phyloP scores from a whole-genome alignment of 2,888 invertebrate species.

The Fabriciana adippe region DNA sequence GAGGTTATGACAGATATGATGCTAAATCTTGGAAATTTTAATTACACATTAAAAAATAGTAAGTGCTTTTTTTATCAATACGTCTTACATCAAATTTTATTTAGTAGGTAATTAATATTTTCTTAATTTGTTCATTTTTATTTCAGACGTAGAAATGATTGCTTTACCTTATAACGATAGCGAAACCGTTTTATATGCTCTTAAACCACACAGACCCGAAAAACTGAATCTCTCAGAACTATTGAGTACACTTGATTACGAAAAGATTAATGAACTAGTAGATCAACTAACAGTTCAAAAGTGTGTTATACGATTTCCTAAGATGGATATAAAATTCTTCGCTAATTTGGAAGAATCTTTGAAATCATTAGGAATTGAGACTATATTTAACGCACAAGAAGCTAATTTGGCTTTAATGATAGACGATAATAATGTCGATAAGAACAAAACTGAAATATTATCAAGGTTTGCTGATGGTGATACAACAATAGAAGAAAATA shows the following conservation, averaged over 20 bases:
- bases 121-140: slow-evolving; percentile 7
- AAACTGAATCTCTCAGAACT: slow-evolving; percentile 70
- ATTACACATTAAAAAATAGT: slow-evolving; percentile 60
- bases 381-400: slow-evolving; percentile 82
- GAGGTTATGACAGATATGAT: slow-evolving; percentile 83
- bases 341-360: slow-evolving; percentile 81
- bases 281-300: slow-evolving; percentile 66
- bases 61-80: slow-evolving; percentile 31
- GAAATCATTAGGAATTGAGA: slow-evolving; percentile 80
- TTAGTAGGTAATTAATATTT: too few species aligned
- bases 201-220: slow-evolving; percentile 80
- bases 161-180: slow-evolving; percentile 88
- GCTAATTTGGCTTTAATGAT: slow-evolving; percentile 87
- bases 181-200: slow-evolving; percentile 84
- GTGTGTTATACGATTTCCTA: slow-evolving; percentile 85
- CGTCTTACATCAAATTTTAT: too few species aligned
- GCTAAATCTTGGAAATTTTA: slow-evolving; percentile 77
- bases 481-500: slow-evolving; percentile 40
- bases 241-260: slow-evolving; percentile 71
- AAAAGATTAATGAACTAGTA: slow-evolving; percentile 76
- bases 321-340: slow-evolving; percentile 86
- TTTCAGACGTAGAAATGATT: slow-evolving; percentile 83
- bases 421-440: slow-evolving; percentile 47
- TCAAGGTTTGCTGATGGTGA: slow-evolving; percentile 49
- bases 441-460: slow-evolving; percentile 54